Evolutionary conservation across 1,140 invertebrate species (phyloP), one percentile per base, ranked within the genome.

Genomic region (Camponotus vicinus): DNA sequence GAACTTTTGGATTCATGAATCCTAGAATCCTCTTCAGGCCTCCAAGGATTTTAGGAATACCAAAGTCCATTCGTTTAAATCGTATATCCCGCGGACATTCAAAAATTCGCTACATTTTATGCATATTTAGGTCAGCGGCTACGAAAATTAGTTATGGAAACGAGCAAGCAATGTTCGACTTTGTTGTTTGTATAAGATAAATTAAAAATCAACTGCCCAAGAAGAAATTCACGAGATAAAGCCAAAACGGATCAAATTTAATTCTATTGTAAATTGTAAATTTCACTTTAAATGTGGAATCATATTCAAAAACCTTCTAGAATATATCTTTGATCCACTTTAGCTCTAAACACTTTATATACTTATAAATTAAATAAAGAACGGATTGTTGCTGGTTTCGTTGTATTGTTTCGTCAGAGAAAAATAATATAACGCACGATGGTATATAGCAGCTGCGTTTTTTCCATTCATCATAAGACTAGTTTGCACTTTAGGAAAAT

Each of bases 401-500:
- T 52, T 40, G 57, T 45, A 18, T 59, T 63, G 32, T 40, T 3
- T 40, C 64, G 49, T 49, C n/a, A 18, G 61, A 40, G 13, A 52
- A 3, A 67, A 5, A 40, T 27, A 8, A 55, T 52, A 66, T 34
- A n/a, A 63, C 32, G 42, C 21, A 82, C 63, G 27, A 37, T 37
- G 15, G 52, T 15, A 73, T 13, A n/a, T 27, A 27, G 37, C 40
- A 84, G 34, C 61, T 42, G 57, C 45, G 34, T 45, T 11, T 9
- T 84, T 76, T 55, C 15, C 71, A 37, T 40, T 45, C 49, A 32
- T 11, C 21, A 82, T 87, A 92, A 85, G 86, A 84, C 75, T 92
- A 78, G 69, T 87, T 87, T 87, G 64, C 79, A 88, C 82, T 87
- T 86, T 11, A 70, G 87, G 45, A 87, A 76, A 85, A 64, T 66